Evolutionary conservation across 1,140 invertebrate genomes (phyloP), one percentile per base, ranked within the genome.

Genomic region (Drosophila varians): DNA sequence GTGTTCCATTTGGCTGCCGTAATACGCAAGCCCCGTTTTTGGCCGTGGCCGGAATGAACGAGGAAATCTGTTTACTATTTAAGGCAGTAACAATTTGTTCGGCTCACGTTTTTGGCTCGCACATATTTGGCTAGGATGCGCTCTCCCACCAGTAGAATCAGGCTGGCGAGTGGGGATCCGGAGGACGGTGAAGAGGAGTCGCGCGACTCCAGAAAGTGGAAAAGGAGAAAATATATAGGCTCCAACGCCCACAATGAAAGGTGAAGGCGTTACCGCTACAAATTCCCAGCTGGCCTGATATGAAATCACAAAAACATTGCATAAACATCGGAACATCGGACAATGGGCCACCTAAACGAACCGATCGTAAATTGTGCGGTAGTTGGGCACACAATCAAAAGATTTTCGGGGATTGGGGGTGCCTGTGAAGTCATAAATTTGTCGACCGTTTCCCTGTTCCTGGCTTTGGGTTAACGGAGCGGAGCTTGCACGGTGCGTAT

Each of bases 301-400:
- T 65, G 76, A 77, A 84, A 83, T 78, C 74, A 83, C 64, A 74
- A 74, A 78, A 69, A 74, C 74, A 82, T 83, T 78, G 79, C 79
- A 83, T 84, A 83, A 83, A 83, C 78, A 74, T 72, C 54, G 70
- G 45, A 56, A 26, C 61, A 42, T 46, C 70, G 79, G 71, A 83
- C 78, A 83, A 84, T 83, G 78, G 78, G 70, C 79, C 75, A 84
- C 79, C 79, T 84, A 84, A 84, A 79, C 84, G 79, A 74, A 78
- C 74, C 48, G 78, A 70, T 83, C 78, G 79, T 83, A 83, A 83
- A 83, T 83, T 73, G 48, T 57, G 70, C 55, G 64, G 75, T 75
- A 84, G 79, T 84, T 83, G 77, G 51, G 42, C 47, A 48, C 57
- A 58, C 57, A 54, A 34, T 61, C 49, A 68, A 80, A 79, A 72